phyloP scores from a whole-genome alignment of 2,888 invertebrate genomes.

The Liposcelis brunnea region DNA sequence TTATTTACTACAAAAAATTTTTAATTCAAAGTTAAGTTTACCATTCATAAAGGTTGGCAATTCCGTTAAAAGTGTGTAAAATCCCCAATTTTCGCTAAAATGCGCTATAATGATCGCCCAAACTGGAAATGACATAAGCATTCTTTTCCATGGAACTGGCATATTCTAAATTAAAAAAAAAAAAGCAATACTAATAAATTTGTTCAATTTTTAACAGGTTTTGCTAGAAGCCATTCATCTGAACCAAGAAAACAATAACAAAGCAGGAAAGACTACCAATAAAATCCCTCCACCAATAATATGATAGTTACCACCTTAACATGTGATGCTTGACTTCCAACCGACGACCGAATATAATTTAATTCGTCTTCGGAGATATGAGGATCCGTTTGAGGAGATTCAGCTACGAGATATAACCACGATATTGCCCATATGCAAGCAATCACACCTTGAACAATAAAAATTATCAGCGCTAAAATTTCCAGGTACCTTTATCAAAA shows the following conservation, averaged over 20 bases:
- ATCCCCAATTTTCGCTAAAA: slow-evolving; percentile 82
- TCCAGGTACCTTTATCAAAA: slow-evolving; percentile 1
- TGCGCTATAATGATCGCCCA: slow-evolving; percentile 73
- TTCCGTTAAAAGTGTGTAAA: slow-evolving; percentile 68
- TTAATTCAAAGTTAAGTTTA: slow-evolving; percentile 22
- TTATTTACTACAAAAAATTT: not conserved
- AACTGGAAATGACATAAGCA: slow-evolving; percentile 57
- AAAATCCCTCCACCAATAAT: not conserved
- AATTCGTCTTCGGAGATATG: slow-evolving; percentile 53
- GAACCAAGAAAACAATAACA: not conserved
- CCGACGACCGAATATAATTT: slow-evolving; percentile 46
- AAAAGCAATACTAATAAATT: not conserved
- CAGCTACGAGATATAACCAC: slow-evolving; percentile 54
- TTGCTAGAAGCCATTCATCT: not conserved
- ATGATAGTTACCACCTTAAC: slow-evolving; percentile 7
- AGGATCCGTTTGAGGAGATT: slow-evolving; percentile 57
- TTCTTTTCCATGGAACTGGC: slow-evolving; percentile 55
- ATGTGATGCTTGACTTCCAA: slow-evolving; percentile 20
- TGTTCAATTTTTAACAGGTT: not conserved
- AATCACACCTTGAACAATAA: slow-evolving; percentile 32
- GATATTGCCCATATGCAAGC: slow-evolving; percentile 53
- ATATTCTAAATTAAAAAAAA: slow-evolving; percentile 22
- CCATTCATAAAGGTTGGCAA: slow-evolving; percentile 70
- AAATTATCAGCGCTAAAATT: slow-evolving; percentile 14
- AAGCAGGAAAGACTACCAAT: not conserved